Evolutionary conservation across 2,888 invertebrate species (phyloP).

Genomic region (Papilio protenor): DNA sequence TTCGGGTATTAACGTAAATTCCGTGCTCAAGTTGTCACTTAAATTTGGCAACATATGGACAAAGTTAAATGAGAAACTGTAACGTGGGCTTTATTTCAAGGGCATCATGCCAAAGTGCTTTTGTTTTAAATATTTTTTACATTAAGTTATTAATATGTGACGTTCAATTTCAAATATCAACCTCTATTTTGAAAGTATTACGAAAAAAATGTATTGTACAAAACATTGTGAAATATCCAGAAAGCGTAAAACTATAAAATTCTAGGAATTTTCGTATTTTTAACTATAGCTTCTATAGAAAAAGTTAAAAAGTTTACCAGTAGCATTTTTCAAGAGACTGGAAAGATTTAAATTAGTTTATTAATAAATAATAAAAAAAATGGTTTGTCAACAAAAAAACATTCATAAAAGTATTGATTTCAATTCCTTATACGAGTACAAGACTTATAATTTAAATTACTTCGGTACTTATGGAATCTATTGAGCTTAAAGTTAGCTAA

Average conservation of each 20-base stretch:
- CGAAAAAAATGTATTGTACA: neutral
- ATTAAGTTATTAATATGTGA: neutral
- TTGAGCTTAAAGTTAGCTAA: conserved; percentile 11
- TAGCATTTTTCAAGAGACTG: neutral
- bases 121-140: neutral
- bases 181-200: neutral
- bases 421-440: neutral
- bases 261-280: neutral
- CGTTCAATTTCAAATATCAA: neutral
- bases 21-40: conserved; percentile 44
- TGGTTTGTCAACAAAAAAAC: no score
- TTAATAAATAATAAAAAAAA: no score
- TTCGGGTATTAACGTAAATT: conserved; percentile 41
- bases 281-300: neutral
- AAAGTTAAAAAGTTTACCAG: neutral
- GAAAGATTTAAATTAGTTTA: no score
- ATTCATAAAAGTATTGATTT: neutral
- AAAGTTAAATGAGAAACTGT: conserved; percentile 43
- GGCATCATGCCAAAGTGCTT: conserved; percentile 39
- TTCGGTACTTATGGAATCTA: neutral
- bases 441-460: neutral
- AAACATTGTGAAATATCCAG: neutral
- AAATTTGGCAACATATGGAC: conserved; percentile 45
- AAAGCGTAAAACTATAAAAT: neutral
- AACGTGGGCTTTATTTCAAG: conserved; percentile 41